A percentile compares a stretch with the other conserved stretches of the same genome.
phyloP scores from a whole-genome alignment of 2,888 invertebrate genomes.

The Diarsia brunnea region DNA sequence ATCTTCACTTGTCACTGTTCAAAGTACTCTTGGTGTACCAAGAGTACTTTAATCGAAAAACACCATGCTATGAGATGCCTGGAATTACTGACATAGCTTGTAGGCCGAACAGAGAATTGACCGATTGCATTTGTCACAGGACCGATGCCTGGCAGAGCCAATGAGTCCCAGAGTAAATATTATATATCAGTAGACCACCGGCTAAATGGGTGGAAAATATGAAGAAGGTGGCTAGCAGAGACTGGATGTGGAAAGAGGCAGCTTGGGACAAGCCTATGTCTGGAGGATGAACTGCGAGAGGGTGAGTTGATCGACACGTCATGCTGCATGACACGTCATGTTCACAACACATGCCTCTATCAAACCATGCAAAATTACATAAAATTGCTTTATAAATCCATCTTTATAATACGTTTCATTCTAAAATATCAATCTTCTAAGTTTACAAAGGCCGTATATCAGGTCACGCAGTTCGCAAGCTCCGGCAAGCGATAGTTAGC shows the following conservation, averaged over 20 bases:
- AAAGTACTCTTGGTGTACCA: too few relatives aligned
- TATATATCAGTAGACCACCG: not conserved
- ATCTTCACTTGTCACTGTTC: too few relatives aligned
- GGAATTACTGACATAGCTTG: not conserved
- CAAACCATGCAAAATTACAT: not conserved
- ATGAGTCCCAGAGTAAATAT: not conserved
- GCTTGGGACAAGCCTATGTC: not conserved
- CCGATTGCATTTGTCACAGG: not conserved
- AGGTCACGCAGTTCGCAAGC: slow-evolving; percentile 30
- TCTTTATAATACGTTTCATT: slow-evolving; percentile 2
- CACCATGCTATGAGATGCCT: not conserved
- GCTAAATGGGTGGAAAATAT: not conserved
- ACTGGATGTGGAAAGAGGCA: not conserved
- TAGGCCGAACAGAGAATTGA: not conserved
- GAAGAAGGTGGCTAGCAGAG: not conserved
- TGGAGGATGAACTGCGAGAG: not conserved
- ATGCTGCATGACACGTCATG: too few relatives aligned
- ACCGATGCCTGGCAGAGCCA: not conserved
- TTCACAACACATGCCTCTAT: not conserved
- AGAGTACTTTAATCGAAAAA: not conserved
- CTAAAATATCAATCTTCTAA: not conserved
- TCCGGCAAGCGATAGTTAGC: slow-evolving; percentile 31
- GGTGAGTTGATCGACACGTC: not conserved
- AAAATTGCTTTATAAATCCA: too few relatives aligned
- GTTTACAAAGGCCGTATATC: not conserved